phyloP scores from a whole-genome alignment of 2,888 invertebrate genomes.

The Biston stratarius region DNA sequence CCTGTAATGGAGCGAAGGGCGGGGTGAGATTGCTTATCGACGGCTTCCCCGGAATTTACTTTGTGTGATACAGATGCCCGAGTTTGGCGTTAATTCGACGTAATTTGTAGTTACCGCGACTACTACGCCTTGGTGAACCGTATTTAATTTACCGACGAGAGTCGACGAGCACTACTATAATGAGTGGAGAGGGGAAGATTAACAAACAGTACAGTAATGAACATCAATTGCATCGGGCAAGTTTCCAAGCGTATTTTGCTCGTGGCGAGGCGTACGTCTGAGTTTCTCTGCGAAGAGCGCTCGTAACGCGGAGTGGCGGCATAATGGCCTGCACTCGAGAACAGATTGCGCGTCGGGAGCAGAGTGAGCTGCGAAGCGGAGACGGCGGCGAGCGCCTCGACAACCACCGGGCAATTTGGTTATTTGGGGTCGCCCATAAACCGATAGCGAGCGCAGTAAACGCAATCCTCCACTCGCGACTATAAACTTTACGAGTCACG shows the following conservation, averaged over 20 bases:
- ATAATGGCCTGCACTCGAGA: conserved; percentile 60
- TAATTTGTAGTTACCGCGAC: conserved; percentile 54
- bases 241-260: conserved; percentile 69
- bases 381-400: conserved; percentile 55
- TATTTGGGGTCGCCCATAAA: conserved; percentile 85
- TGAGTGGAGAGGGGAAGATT: conserved; percentile 51
- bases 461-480: conserved; percentile 86
- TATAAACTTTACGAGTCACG: conserved; percentile 87
- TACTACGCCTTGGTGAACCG: conserved; percentile 26
- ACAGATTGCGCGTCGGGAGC: conserved; percentile 52
- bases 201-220: conserved; percentile 68
- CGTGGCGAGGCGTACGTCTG: conserved; percentile 55
- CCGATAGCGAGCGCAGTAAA: conserved; percentile 84
- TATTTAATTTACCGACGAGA: conserved; percentile 47
- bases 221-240: conserved; percentile 72
- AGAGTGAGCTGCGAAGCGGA: conserved; percentile 40
- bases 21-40: conserved; percentile 84
- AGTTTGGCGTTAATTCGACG: conserved; percentile 63
- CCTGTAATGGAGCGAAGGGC: conserved; percentile 84
- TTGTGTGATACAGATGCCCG: conserved; percentile 70
- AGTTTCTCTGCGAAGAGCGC: conserved; percentile 63
- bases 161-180: conserved; percentile 41
- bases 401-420: conserved; percentile 80
- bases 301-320: conserved; percentile 59
- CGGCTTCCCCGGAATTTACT: conserved; percentile 77